phyloP scores from a whole-genome alignment of 2,888 invertebrate species.

The Rotaria socialis region DNA sequence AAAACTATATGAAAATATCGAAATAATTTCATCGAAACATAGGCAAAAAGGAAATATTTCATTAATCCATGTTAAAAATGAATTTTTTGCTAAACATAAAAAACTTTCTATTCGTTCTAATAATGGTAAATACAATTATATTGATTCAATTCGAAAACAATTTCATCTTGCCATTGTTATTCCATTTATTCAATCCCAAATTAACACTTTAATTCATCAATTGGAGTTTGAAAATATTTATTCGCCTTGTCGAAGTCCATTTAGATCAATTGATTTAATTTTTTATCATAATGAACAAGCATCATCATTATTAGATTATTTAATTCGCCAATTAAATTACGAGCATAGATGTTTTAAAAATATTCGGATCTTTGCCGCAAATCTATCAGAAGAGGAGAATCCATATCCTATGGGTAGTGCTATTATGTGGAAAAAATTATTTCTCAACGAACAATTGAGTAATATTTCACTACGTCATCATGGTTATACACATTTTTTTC shows the following conservation, averaged over 20 bases:
- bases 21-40: neutral
- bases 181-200: neutral
- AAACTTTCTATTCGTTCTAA: neutral
- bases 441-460: neutral
- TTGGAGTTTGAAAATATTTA: neutral
- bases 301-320: neutral
- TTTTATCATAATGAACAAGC: neutral
- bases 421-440: neutral
- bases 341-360: neutral
- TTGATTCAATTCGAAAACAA: neutral
- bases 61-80: neutral
- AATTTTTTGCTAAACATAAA: neutral
- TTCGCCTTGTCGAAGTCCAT: neutral
- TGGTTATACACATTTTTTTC: constrained; percentile 1
- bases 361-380: neutral
- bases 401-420: neutral
- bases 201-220: neutral
- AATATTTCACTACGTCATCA: neutral
- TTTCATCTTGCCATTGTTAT: neutral
- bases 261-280: neutral
- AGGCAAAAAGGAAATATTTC: neutral
- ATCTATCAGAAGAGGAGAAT: neutral
- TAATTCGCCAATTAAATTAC: neutral
- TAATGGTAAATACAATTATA: neutral
- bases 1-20: neutral